phyloP scores from a whole-genome alignment of 2,797 vertebrate genomes.

The Sebastes kiyomatsui region DNA sequence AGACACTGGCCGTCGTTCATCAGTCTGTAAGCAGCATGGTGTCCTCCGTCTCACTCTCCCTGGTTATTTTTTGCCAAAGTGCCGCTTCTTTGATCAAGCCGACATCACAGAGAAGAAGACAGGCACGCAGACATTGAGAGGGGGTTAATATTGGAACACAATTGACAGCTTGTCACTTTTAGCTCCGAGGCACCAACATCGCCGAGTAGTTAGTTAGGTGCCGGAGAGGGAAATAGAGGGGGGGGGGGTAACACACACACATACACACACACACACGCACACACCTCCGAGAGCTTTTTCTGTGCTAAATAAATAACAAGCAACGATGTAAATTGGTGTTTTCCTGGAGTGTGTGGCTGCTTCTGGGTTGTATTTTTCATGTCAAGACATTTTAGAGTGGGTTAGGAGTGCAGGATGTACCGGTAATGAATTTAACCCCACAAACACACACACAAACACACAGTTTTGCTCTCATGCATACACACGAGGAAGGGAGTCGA shows the following conservation, averaged over 20 bases:
- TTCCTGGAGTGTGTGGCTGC: constrained; percentile 74
- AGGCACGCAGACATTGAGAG: constrained; percentile 61
- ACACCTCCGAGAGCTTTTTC: constrained; percentile 59
- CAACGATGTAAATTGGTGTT: constrained; percentile 74
- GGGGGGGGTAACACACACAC: constrained; percentile 16
- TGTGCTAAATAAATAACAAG: constrained; percentile 78
- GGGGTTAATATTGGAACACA: constrained; percentile 79
- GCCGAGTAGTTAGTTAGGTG: constrained; percentile 71
- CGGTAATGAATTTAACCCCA: constrained; percentile 66
- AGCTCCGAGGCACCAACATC: constrained; percentile 64
- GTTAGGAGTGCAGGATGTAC: constrained; percentile 61
- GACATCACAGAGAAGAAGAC: constrained; percentile 76
- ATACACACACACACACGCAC: constrained; percentile 15
- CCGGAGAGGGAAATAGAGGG: constrained; percentile 36
- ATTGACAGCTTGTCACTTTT: constrained; percentile 83
- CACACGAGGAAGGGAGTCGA: constrained; percentile 1
- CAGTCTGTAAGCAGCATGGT: constrained; percentile 73
- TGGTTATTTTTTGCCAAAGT: constrained; percentile 80
- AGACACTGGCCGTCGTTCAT: constrained; percentile 65
- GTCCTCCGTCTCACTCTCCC: constrained; percentile 72
- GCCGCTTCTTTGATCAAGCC: constrained; percentile 78
- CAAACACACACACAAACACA: constrained; percentile 23
- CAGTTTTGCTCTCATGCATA: constrained; percentile 14
- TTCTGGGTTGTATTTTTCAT: constrained; percentile 80
- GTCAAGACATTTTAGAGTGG: constrained; percentile 74